A percentile compares a stretch with the other conserved stretches of the same genome.
Evolutionary conservation across 2,797 vertebrate genomes (phyloP).

Genomic region (Sarcophilus harrisii): DNA sequence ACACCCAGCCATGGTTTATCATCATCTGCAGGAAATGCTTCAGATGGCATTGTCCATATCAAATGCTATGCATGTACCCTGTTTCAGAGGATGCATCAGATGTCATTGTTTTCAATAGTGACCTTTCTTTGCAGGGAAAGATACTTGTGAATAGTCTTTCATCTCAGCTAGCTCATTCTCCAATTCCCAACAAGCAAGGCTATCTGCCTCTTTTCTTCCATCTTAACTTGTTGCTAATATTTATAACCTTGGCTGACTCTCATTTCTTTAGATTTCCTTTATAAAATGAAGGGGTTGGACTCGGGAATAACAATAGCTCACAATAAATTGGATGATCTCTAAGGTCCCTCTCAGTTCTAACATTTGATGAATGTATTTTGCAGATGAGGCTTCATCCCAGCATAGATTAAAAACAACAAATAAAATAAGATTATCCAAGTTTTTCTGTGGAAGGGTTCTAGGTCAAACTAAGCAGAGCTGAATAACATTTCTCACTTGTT

Average conservation of each 20-base stretch:
- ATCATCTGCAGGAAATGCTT: conserved; percentile 51
- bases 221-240: conserved; percentile 51
- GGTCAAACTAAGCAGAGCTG: neutral
- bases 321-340: neutral
- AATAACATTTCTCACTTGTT: neutral
- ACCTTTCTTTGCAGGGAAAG: conserved; percentile 51
- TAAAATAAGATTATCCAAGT: conserved; percentile 3
- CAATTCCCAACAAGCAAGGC: conserved; percentile 39
- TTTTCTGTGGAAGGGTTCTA: conserved; percentile 51
- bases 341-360: neutral
- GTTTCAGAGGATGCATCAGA: neutral
- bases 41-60: conserved; percentile 4
- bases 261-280: neutral
- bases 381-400: conserved; percentile 36
- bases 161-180: conserved; percentile 52
- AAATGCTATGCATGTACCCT: neutral
- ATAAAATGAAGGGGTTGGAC: neutral
- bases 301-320: neutral
- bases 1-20: conserved; percentile 21
- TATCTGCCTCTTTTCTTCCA: conserved; percentile 34
- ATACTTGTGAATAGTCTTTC: neutral
- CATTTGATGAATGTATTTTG: neutral
- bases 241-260: neutral
- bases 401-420: conserved; percentile 29
- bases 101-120: conserved; percentile 8